Evolutionary conservation across 2,113 vertebrate genomes (phyloP).

Genomic region (Neopipo cinnamomea): DNA sequence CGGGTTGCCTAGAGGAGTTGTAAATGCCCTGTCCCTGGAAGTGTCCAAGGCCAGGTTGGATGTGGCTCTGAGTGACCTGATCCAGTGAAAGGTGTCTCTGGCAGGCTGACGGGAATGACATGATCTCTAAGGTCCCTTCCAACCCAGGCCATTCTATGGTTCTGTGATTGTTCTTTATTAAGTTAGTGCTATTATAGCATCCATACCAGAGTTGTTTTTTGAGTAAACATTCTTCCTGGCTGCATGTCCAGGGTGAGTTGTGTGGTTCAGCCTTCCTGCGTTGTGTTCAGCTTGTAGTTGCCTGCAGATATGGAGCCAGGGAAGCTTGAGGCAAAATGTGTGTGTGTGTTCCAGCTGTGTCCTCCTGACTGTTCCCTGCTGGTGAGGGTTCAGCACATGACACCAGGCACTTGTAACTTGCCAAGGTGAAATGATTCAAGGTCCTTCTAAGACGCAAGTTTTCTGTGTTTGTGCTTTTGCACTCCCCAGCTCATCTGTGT

Average conservation of each 20-base stretch:
- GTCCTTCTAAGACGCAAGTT: not conserved
- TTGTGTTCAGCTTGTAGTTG: not conserved
- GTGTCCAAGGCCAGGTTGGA: not conserved
- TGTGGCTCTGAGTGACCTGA: not conserved
- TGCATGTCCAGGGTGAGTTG: fast-evolving
- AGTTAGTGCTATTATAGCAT: not conserved
- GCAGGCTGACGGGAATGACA: fast-evolving
- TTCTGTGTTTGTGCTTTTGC: not conserved
- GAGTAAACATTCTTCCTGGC: not conserved
- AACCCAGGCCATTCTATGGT: not conserved
- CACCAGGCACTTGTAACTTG: not conserved
- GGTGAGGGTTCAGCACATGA: not conserved
- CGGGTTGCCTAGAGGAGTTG: not conserved
- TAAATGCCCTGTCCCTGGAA: not conserved
- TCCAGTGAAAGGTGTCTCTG: not conserved
- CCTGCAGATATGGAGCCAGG: not conserved
- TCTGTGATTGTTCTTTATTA: not conserved
- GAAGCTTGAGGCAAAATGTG: not conserved
- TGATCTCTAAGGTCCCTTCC: not conserved
- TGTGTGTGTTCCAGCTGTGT: not conserved
- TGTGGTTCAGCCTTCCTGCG: not conserved
- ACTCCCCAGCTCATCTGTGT: not conserved
- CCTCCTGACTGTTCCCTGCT: not conserved
- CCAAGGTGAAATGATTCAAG: not conserved
- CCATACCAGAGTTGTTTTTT: fast-evolving